Base-by-base conservation (phyloP, 2,113 vertebrate species). In the Heteronetta atricapilla region DNA sequence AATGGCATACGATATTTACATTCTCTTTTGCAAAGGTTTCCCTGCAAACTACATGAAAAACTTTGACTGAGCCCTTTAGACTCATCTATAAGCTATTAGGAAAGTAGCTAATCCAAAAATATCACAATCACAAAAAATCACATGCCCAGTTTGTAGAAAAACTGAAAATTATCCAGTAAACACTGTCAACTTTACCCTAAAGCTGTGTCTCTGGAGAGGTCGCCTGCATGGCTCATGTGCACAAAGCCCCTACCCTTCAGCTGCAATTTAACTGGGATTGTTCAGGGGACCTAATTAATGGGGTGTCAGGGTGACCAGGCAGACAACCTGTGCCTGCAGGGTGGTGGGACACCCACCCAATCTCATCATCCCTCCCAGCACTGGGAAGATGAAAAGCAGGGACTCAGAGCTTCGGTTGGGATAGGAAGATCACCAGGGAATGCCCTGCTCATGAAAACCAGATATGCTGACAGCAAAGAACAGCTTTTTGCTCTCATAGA, bases 221-320 rank as follows among this genome's bases (percentile, higher is more conserved):
- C 38, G 66, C 52, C 12, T 6, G 18, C 66, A 60, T 2, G 18
- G 29, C 26, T 60, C 34, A 36, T 13, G 17, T 23, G 10, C 13
- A 9, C 52, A 42, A 76, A 75, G 40, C 13, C 18, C 22, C 28
- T 10, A 19, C 56, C 31, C 17, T 66, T 84, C 9, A 64, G 9
- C 56, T 53, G 28, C 56, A 40, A 23, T 42, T 85, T 10, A 70
- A 8, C 58, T 42, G 52, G 28, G n/a, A 66, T 16, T 10, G 5
- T n/a, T 72, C 44, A 46, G n/a, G 31, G 34, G 18, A 72, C 8
- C 25, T 10, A 14, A 22, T 48, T 34, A 21, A 58, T 2, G 0
- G 22, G 72, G 72, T 0, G 1, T 29, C 38, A 50, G 16, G 1
- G 0, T 34, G 44, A 34, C 22, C 58, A 59, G 56, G 16, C 25